Conservation (phyloP, 2,888 invertebrate species). For the Hypomecis atomaria region DNA sequence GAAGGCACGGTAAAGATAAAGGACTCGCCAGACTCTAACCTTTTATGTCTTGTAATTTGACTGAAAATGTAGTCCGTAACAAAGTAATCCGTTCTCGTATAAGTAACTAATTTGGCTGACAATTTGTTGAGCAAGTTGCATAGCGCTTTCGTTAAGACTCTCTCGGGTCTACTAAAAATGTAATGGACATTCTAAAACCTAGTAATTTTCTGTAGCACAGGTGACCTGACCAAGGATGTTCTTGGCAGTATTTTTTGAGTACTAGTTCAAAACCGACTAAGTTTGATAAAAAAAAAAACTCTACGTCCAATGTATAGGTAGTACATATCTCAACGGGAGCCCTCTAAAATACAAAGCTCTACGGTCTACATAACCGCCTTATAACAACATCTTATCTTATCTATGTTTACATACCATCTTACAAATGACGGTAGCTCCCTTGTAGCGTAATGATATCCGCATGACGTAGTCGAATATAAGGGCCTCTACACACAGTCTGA, state of each 20-base stretch:
- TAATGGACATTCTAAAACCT: background rate
- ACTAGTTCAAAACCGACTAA: too few species aligned
- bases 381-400: background rate
- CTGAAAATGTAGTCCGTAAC: background rate
- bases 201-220: too few species aligned
- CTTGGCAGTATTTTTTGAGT: too few species aligned
- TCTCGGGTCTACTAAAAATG: background rate
- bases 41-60: background rate
- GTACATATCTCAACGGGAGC: too few species aligned
- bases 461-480: background rate
- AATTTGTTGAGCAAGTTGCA: background rate
- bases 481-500: background rate
- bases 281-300: too few species aligned
- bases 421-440: background rate
- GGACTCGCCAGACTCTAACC: too few species aligned
- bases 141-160: background rate
- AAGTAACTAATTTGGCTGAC: background rate
- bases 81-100: background rate
- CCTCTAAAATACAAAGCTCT: too few species aligned
- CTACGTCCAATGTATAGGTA: too few species aligned
- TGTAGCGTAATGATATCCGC: constrained; percentile 7
- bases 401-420: background rate
- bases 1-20: too few species aligned
- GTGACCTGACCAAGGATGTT: too few species aligned
- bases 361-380: background rate